Conservation (phyloP, 1,140 invertebrate species). For the Catajapyx aquilonaris region DNA sequence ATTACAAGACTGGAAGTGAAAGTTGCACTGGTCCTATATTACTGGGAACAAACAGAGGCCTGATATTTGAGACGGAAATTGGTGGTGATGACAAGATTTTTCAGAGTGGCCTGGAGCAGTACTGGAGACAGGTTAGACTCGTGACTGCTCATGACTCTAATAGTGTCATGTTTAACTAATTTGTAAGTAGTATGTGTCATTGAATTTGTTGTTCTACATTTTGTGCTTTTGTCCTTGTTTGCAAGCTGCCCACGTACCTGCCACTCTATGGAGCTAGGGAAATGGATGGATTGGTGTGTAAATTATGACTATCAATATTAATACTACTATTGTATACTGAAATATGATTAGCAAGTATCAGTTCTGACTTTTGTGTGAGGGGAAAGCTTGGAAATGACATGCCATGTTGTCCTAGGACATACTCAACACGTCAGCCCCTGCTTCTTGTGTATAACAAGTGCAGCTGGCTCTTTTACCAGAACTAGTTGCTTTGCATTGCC, state of each 20-base stretch:
- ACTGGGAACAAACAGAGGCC: constrained; percentile 68
- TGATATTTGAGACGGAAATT: constrained; percentile 82
- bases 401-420: too few relatives aligned
- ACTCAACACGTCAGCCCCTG: too few relatives aligned
- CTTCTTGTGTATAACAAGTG: too few relatives aligned
- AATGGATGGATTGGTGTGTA: constrained; percentile 44
- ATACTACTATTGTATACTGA: too few relatives aligned
- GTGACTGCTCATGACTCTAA: constrained; percentile 2
- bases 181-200: too few relatives aligned
- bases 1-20: constrained; percentile 47
- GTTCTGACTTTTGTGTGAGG: too few relatives aligned
- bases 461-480: too few relatives aligned
- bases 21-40: constrained; percentile 55
- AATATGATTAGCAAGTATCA: too few relatives aligned
- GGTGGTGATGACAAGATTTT: constrained; percentile 62
- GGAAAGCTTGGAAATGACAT: too few relatives aligned
- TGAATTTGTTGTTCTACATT: constrained; percentile 6
- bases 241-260: constrained; percentile 47
- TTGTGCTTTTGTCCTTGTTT: constrained; percentile 10
- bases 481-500: too few relatives aligned
- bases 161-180: not conserved
- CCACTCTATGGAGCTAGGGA: constrained; percentile 45
- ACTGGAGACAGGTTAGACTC: constrained; percentile 58
- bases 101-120: constrained; percentile 50
- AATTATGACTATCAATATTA: too few relatives aligned